These are phyloP conservation scores for Chloropsis cyanopogon DNA, from an alignment of 2,113 vertebrate genomes.

Conservation along the genomic window DNA sequence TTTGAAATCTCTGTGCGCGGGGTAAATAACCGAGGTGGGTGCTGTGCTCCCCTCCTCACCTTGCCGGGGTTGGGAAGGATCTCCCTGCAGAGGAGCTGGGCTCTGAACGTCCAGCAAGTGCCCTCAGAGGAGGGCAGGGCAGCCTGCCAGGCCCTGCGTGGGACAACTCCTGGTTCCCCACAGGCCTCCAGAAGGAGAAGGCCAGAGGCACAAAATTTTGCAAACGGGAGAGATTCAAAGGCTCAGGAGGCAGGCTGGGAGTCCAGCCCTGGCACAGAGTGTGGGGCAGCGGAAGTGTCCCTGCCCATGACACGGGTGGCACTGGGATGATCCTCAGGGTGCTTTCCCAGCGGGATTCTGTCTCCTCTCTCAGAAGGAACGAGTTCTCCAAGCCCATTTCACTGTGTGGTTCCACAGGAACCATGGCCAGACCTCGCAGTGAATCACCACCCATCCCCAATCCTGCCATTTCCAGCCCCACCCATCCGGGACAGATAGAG, in stretches of 20 bases:
- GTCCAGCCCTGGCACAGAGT: too few relatives aligned
- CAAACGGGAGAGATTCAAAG: neutral
- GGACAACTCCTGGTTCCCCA: neutral
- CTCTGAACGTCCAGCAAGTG: too few relatives aligned
- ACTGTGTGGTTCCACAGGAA: rapidly evolving
- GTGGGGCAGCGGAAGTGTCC: neutral
- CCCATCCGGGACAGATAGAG: neutral
- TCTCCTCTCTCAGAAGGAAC: neutral
- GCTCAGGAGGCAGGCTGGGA: neutral
- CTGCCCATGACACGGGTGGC: too few relatives aligned
- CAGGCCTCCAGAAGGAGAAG: neutral
- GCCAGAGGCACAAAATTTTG: neutral
- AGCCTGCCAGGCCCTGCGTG: neutral
- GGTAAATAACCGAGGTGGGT: too few relatives aligned
- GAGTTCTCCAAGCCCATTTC: rapidly evolving
- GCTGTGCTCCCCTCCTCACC: too few relatives aligned
- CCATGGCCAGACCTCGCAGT: rapidly evolving
- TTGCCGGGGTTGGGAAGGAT: too few relatives aligned
- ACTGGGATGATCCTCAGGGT: neutral
- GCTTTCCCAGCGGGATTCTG: neutral
- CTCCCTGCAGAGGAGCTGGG: too few relatives aligned
- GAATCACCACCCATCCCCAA: neutral
- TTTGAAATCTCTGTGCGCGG: too few relatives aligned
- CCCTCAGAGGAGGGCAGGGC: too few relatives aligned
- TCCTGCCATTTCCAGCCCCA: neutral